Base-by-base conservation (phyloP, 1,140 invertebrate genomes). In the Musca vetustissima region DNA sequence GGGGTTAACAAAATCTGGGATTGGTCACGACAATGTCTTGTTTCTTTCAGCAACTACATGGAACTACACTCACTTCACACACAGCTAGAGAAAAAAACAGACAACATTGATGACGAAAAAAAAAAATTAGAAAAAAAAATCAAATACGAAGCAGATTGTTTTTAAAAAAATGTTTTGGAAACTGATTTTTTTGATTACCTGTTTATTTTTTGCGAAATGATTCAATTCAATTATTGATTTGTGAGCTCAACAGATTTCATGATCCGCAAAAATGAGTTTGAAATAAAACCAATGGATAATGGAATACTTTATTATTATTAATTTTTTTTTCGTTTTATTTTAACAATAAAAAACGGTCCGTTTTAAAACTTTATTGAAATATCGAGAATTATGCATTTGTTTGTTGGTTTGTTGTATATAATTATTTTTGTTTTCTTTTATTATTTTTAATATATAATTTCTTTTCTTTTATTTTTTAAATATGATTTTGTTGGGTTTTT, bases 281-380 rank as follows among this genome's bases (percentile, higher is more conserved):
- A 43, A 59, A 59, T 32, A n/a, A 61, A 61, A 61, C 57, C 25
- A 36, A 43, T 43, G 36, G 36, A 13, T 6, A 2, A 13, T 8
- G 36, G 36, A 43, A 43, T 43, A 43, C 11, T 43, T 43, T 43
- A n/a, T n/a, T n/a, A n/a, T 28, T 28, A 43, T 43, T 43, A 43
- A n/a, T n/a, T n/a, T n/a, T n/a, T 13, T 61, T 61, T 19, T 19
- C 19, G 25, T 61, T 61, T 61, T 61, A 61, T 61, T 61, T 61
- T 61, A 61, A 61, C 57, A 61, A 61, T 61, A 61, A 61, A 61
- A 55, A 61, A 61, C 57, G 36, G n/a, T 61, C 57, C 32, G 57
- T 61, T 61, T 61, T 61, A 36, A 61, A 61, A 61, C 57, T 61
- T 61, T 61, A 61, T 61, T 61, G 57, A 61, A 61, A 61, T 61